Base-by-base conservation (phyloP, 1,140 invertebrate genomes). In the Oedothorax gibbosus region DNA sequence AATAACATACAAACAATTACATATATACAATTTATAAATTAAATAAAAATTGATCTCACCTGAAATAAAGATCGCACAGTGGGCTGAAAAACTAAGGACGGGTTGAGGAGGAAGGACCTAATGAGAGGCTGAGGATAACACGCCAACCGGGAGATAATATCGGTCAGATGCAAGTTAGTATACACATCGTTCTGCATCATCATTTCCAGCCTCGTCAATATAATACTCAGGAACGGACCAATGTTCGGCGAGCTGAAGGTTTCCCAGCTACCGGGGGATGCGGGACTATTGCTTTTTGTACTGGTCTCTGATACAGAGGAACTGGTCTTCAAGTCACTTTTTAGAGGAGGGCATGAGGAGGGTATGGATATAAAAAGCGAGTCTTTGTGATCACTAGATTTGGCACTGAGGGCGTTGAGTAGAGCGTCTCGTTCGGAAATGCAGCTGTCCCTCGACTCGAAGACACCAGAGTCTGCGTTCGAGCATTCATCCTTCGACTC, bases 81-180 rank as follows among this genome's bases (percentile, higher is more conserved):
- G 4, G 96, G 96, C 89, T 97, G 96, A 88, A 97, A 93, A 75
- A 96, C 94, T 75, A 97, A 93, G 80, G 94, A 94, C 85, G 96
- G 93, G 89, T 96, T 96, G 12, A 99, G 91, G 51, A 99, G 91
- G 89, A 98, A 94, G 0, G 96, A 95, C 71, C 95, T 93, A 10
- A 99, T 90, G 18, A 99, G 90, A 5, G 96, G 95, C 86, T 98
- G 95, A 0, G 97, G 95, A 90, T 97, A 97, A 64, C 94, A 93
- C 6, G 96, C 95, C 57, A 99, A 91, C 80, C 95, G 93, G 60
- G 95, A 94, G 18, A 99, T 93, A 10, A 98, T 91, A 0, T 95
- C 95, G 7, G 96, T 98, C 64, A 98, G 91, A 88, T 97, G 94
- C 73, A 98, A 92, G 91, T 98, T 98, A 3, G 95, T 93, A 86